Evolutionary conservation across 2,888 invertebrate genomes (phyloP).

Genomic region (Drosophila phalerata): DNA sequence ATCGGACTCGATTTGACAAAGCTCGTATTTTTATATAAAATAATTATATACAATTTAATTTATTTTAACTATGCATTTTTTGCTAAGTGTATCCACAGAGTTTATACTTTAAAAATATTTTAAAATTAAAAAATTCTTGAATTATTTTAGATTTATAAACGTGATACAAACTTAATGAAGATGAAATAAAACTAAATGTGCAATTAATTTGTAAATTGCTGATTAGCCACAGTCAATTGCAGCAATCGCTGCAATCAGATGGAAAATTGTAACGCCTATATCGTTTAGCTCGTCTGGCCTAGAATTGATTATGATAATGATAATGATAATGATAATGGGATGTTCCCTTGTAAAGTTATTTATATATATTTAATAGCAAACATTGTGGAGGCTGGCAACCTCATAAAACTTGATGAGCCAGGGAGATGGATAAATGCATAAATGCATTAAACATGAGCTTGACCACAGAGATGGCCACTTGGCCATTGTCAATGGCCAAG

Average conservation of each 20-base stretch:
- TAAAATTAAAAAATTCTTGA: too few relatives aligned
- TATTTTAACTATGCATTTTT: too few relatives aligned
- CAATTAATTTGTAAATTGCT: background rate
- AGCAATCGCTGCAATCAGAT: slow-evolving; percentile 11
- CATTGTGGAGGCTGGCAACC: slow-evolving; percentile 41
- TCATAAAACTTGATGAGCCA: slow-evolving; percentile 64
- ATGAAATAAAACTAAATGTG: background rate
- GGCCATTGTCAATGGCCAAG: too few relatives aligned
- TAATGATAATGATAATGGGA: slow-evolving; percentile 26
- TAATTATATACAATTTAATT: too few relatives aligned
- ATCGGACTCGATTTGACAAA: too few relatives aligned
- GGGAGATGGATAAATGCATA: slow-evolving; percentile 10
- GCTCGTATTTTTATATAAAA: too few relatives aligned
- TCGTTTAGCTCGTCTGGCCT: slow-evolving; percentile 26
- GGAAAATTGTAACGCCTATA: slow-evolving; percentile 28
- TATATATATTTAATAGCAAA: slow-evolving; percentile 54
- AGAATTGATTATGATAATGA: slow-evolving; percentile 31
- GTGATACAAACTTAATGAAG: background rate
- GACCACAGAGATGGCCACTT: slow-evolving; percentile 34
- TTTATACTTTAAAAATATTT: too few relatives aligned
- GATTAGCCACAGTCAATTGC: background rate
- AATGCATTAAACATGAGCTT: slow-evolving; percentile 52
- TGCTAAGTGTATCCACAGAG: background rate
- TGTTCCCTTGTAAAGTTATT: slow-evolving; percentile 4
- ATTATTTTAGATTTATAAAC: too few relatives aligned